Base-by-base conservation (phyloP, 2,888 invertebrate genomes). In the Eucriotettix oculatus region DNA sequence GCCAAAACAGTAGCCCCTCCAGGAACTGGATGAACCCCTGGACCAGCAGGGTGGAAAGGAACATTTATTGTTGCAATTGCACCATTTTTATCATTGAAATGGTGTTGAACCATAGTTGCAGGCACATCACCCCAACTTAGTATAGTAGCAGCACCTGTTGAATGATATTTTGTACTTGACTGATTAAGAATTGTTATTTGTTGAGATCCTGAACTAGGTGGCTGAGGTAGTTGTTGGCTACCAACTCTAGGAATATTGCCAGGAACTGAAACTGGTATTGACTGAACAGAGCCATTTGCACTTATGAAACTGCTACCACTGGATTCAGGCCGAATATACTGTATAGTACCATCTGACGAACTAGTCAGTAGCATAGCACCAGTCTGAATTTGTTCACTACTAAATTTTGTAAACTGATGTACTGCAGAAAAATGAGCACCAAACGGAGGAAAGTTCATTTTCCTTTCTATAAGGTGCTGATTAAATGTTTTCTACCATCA, bases 401-500 rank as follows among this genome's bases (percentile, higher is more conserved):
- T 57, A 29, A 64, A 64, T 59, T 64, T 64, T 40, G 64, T 60
- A 52, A 65, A 64, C 52, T 65, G 65, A 42, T 64, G 64, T 56
- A 65, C 58, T 59, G 63, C 61, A 52, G 62, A 64, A 55, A 65
- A 64, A 57, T 61, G 64, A 52, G 59, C 61, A 52, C 62, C 62
- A 59, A 65, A 62, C 41, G 62, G 63, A 43, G 63, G 60, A 56
- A 64, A 63, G 61, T 64, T 64, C 65, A 65, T 65, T 53, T n/a
- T 52, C 56, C 43, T 29, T 29, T 29, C 29, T 29, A 29, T 29
- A 29, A 5, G 29, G 29, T 29, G 7, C 7, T 5, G 29, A 29
- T 29, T 29, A 29, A 29, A 29, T 29, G 29, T 29, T 29, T 29
- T 29, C 29, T 7, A 7, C 29, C 7, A 5, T 29, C 29, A 29